These are phyloP conservation scores for Xestia rhomboidea DNA, from an alignment of 2,888 invertebrate genomes.

Conservation along the genomic window DNA sequence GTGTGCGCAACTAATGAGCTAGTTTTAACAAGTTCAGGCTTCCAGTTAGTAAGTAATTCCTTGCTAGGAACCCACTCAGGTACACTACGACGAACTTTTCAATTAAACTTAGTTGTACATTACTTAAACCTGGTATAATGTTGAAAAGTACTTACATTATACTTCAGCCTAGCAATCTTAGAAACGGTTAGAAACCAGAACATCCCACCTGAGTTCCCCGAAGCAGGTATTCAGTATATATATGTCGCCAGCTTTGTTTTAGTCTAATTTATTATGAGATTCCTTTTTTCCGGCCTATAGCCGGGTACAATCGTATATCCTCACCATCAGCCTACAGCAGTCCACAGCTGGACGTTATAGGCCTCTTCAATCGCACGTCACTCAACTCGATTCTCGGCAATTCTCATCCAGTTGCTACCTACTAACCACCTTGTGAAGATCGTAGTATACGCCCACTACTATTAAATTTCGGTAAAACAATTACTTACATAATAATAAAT, in stretches of 20 bases:
- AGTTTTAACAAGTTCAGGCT: conserved; percentile 15
- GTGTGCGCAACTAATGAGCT: conserved; percentile 2
- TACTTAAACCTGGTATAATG: conserved; percentile 5
- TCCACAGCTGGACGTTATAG: too few relatives aligned
- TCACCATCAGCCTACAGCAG: too few relatives aligned
- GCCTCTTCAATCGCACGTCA: too few relatives aligned
- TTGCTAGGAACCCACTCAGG: background rate
- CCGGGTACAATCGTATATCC: background rate
- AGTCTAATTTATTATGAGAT: too few relatives aligned
- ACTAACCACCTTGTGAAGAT: background rate
- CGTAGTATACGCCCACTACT: background rate
- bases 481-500: too few relatives aligned
- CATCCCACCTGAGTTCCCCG: too few relatives aligned
- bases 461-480: too few relatives aligned
- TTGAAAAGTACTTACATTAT: conserved; percentile 11
- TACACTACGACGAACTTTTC: conserved; percentile 7
- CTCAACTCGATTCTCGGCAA: too few relatives aligned
- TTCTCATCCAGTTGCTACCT: background rate
- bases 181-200: background rate
- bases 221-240: background rate
- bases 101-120: conserved; percentile 29
- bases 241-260: background rate
- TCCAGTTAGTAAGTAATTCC: background rate
- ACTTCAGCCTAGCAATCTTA: background rate
- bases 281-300: too few relatives aligned